These are phyloP conservation scores for Chirona hameri DNA, from an alignment of 2,888 invertebrate species.

Conservation along the genomic window DNA sequence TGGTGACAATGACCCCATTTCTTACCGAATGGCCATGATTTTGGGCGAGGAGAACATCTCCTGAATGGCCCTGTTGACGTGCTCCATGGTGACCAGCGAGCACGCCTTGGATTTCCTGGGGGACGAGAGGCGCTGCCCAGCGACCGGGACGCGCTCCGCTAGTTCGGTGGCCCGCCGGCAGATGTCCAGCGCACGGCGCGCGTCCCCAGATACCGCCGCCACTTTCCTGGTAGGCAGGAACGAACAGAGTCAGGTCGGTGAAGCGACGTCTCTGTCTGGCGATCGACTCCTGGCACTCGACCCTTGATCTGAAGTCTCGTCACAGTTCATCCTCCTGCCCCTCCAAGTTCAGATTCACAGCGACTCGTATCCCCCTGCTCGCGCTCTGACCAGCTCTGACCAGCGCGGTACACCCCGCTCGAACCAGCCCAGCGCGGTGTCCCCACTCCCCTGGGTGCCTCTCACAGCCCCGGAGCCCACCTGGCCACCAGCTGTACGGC, in stretches of 20 bases:
- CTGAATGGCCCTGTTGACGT: constrained; percentile 74
- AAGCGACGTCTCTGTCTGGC: no score
- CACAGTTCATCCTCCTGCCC: no score
- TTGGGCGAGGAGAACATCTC: constrained; percentile 86
- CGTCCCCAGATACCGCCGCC: constrained; percentile 95
- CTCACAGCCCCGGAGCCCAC: constrained; percentile 48
- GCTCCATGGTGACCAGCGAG: constrained; percentile 62
- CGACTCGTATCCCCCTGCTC: no score
- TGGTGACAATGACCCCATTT: neutral
- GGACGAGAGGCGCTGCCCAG: constrained; percentile 29
- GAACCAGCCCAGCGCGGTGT: no score
- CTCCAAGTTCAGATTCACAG: no score
- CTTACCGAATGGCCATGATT: constrained; percentile 71
- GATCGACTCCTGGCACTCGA: no score
- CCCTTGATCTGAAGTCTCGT: no score
- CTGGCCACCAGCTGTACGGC: constrained; percentile 85
- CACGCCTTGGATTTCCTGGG: neutral
- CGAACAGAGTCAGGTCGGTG: no score
- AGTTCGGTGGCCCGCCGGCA: constrained; percentile 86
- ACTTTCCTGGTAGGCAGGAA: constrained; percentile 65
- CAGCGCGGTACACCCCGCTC: no score
- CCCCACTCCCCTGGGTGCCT: no score
- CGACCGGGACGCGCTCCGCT: constrained; percentile 53
- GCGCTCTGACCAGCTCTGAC: no score
- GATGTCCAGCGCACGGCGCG: constrained; percentile 90